A percentile compares a stretch with the other conserved stretches of the same genome.
Conservation (phyloP, 2,888 invertebrate genomes). For the Orchestes rusci region DNA sequence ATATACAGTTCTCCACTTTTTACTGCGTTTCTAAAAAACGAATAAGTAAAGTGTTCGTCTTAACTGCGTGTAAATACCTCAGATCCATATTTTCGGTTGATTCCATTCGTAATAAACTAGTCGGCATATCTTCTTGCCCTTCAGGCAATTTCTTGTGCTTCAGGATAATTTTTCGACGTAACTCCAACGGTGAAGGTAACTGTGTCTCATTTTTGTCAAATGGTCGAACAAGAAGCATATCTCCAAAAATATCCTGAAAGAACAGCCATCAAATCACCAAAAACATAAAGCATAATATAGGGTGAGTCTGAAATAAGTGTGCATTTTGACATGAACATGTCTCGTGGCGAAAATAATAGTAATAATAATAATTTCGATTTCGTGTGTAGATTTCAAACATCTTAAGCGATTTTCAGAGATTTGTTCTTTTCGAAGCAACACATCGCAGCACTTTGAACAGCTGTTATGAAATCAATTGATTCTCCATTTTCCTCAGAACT, state of each 20-base stretch:
- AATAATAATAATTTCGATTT: too few species aligned
- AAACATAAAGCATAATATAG: too few species aligned
- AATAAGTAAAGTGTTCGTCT: background rate
- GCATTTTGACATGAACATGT: too few species aligned
- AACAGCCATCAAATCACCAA: too few species aligned
- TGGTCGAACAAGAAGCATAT: slow-evolving; percentile 71
- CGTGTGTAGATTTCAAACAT: too few species aligned
- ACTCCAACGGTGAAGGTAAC: slow-evolving; percentile 77
- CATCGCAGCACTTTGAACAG: too few species aligned
- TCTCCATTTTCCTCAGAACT: too few species aligned
- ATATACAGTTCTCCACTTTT: slow-evolving; percentile 86
- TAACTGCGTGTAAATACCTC: slow-evolving; percentile 8
- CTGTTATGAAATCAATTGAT: too few species aligned
- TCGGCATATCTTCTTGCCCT: slow-evolving; percentile 51
- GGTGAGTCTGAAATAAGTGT: too few species aligned
- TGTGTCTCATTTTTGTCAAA: slow-evolving; percentile 69
- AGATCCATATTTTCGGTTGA: slow-evolving; percentile 21
- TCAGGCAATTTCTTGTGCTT: slow-evolving; percentile 94
- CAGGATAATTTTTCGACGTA: slow-evolving; percentile 69
- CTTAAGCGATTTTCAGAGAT: too few species aligned
- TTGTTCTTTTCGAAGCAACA: too few species aligned
- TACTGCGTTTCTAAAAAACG: slow-evolving; percentile 60
- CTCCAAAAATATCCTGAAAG: slow-evolving; percentile 55
- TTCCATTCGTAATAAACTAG: slow-evolving; percentile 16
- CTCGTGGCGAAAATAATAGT: too few species aligned